Evolutionary conservation across 1,140 invertebrate species (phyloP).

Genomic region (Drosophila busckii): DNA sequence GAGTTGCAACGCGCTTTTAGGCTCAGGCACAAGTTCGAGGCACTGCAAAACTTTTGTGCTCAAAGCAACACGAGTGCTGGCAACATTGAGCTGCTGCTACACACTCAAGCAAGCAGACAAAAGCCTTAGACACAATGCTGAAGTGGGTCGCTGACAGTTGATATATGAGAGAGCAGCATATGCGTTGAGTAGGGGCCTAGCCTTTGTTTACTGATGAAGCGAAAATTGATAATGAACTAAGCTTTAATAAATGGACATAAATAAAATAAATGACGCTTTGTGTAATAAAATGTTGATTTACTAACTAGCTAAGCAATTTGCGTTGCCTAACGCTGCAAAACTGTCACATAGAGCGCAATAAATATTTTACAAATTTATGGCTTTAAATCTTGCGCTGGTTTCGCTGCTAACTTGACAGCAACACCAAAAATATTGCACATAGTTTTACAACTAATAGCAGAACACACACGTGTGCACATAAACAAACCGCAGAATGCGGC

Average conservation of each 20-base stretch:
- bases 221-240: too few species aligned
- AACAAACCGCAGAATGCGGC: constrained; percentile 59
- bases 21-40: constrained; percentile 35
- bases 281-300: constrained; percentile 62
- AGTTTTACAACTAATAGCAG: constrained; percentile 32
- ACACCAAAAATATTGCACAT: neutral
- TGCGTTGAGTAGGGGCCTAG: too few species aligned
- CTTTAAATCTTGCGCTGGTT: constrained; percentile 48
- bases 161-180: too few species aligned
- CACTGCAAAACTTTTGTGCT: constrained; percentile 48
- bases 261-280: too few species aligned
- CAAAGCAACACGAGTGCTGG: constrained; percentile 41
- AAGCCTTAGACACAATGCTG: too few species aligned
- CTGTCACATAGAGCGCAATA: constrained; percentile 37
- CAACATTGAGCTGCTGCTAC: constrained; percentile 39
- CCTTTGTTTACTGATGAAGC: too few species aligned
- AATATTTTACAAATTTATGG: constrained; percentile 48
- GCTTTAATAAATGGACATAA: too few species aligned
- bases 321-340: too few species aligned
- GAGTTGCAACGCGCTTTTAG: constrained; percentile 63
- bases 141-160: too few species aligned
- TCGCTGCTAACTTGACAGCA: too few species aligned
- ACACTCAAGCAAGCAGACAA: too few species aligned
- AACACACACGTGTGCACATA: constrained; percentile 17
- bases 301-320: constrained; percentile 55